Conservation (phyloP, 1,140 invertebrate species). For the Macrosteles quadrilineatus region DNA sequence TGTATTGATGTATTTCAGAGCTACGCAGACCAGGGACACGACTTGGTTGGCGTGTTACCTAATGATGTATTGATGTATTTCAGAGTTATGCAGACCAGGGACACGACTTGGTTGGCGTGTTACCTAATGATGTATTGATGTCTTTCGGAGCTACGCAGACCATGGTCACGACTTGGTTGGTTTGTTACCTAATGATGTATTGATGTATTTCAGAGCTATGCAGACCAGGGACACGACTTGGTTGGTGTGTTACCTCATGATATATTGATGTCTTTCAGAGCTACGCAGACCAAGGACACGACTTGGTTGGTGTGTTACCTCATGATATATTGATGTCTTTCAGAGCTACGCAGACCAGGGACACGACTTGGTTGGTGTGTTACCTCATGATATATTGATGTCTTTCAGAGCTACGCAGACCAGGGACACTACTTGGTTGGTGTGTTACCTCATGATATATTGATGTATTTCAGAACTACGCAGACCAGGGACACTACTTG, state of each 20-base stretch:
- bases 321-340: too few relatives aligned
- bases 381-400: slow-evolving; percentile 62
- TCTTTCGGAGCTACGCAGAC: slow-evolving; percentile 75
- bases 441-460: slow-evolving; percentile 68
- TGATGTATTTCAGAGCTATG: slow-evolving; percentile 74
- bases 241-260: slow-evolving; percentile 76
- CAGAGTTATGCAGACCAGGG: slow-evolving; percentile 84
- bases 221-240: slow-evolving; percentile 77
- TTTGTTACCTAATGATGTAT: slow-evolving; percentile 78
- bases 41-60: slow-evolving; percentile 71
- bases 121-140: background rate
- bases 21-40: slow-evolving; percentile 81
- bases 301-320: slow-evolving; percentile 71
- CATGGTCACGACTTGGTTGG: slow-evolving; percentile 76
- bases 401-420: slow-evolving; percentile 75
- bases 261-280: too few relatives aligned
- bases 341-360: slow-evolving; percentile 84
- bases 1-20: slow-evolving; percentile 70
- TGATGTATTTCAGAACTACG: slow-evolving; percentile 67
- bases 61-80: too few relatives aligned
- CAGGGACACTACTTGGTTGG: slow-evolving; percentile 76
- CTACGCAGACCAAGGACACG: slow-evolving; percentile 81
- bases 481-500: slow-evolving; percentile 77
- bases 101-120: slow-evolving; percentile 70
- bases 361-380: slow-evolving; percentile 71